Evolutionary conservation across 2,113 vertebrate genomes (phyloP).

Genomic region (Phrynosoma blainvillii): DNA sequence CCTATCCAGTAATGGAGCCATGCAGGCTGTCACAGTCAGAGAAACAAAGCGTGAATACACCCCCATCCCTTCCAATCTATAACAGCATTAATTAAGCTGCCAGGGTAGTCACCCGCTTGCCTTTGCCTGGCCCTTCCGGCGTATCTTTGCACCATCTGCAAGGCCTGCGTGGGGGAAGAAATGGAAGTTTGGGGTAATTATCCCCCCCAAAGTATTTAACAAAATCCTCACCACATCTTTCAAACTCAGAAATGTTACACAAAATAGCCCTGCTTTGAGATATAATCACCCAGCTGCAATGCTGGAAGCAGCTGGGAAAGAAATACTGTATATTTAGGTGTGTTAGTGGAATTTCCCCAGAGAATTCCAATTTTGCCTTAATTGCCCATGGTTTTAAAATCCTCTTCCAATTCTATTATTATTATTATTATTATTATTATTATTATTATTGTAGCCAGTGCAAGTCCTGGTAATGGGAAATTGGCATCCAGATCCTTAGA

Average conservation of each 20-base stretch:
- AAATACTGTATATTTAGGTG: neutral
- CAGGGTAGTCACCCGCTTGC: slow-evolving; percentile 24
- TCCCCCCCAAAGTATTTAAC: neutral
- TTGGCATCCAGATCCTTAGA: too few species aligned
- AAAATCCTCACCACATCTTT: neutral
- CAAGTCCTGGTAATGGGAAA: too few species aligned
- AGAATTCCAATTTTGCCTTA: neutral
- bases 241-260: neutral
- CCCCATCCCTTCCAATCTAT: neutral
- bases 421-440: too few species aligned
- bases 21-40: slow-evolving; percentile 14
- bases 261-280: neutral
- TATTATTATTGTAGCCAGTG: too few species aligned
- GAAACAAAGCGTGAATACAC: slow-evolving; percentile 16
- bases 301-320: neutral
- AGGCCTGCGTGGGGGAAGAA: neutral
- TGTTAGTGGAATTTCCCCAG: neutral
- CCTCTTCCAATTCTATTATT: too few species aligned
- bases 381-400: neutral
- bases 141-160: slow-evolving; percentile 8
- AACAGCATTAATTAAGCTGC: slow-evolving; percentile 26
- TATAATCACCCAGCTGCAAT: neutral
- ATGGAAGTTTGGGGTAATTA: slow-evolving; percentile 11
- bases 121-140: neutral
- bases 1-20: slow-evolving; percentile 33